Conservation (phyloP, 1,140 invertebrate species). For the Araneus ventricosus region DNA sequence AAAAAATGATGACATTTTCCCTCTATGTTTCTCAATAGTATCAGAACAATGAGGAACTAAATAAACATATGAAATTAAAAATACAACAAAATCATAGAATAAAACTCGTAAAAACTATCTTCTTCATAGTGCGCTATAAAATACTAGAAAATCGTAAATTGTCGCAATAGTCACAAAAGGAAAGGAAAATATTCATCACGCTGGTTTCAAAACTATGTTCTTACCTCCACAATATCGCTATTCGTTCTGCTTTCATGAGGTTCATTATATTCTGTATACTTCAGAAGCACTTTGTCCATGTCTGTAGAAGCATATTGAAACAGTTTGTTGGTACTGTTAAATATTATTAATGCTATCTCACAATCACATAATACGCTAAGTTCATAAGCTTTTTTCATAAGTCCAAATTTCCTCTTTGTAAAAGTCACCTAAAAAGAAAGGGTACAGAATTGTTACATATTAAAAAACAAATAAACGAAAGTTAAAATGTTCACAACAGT, state of each 20-base stretch:
- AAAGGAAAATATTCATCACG: no score
- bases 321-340: constrained; percentile 99
- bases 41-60: no score
- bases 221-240: constrained; percentile 99
- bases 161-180: no score
- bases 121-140: no score
- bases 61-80: no score
- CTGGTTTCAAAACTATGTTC: constrained; percentile 77
- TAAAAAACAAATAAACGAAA: background rate
- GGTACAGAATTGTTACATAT: background rate
- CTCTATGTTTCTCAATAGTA: no score
- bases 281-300: constrained; percentile 99
- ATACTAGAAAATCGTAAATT: no score
- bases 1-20: no score
- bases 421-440: constrained; percentile 93
- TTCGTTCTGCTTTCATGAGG: constrained; percentile 99
- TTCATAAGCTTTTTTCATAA: constrained; percentile 99
- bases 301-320: constrained; percentile 99
- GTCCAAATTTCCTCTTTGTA: constrained; percentile 99
- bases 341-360: constrained; percentile 99
- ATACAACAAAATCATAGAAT: no score
- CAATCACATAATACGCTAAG: constrained; percentile 99
- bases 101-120: no score
- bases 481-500: background rate
- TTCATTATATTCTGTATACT: constrained; percentile 99